phyloP scores from a whole-genome alignment of 2,113 vertebrate genomes.

The Lycocorax pyrrhopterus region DNA sequence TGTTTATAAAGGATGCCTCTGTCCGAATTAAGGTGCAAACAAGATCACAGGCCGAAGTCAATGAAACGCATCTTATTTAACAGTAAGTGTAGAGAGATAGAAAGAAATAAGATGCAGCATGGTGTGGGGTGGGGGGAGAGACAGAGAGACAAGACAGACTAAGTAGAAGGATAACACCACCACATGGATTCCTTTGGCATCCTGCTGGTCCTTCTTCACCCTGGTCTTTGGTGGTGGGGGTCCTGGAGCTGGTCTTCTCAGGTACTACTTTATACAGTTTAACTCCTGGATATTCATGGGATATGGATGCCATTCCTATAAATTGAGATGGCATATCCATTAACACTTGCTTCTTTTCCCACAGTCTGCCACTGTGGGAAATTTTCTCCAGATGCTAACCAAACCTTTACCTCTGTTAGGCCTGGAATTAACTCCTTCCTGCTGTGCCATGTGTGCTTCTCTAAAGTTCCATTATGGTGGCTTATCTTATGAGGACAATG shows the following conservation, averaged over 20 bases:
- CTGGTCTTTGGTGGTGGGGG: not conserved
- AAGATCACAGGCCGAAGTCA: fast-evolving
- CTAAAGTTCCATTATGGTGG: not conserved
- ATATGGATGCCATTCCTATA: not conserved
- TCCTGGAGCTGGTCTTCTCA: not conserved
- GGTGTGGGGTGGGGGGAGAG: too few species aligned
- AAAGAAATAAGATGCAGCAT: fast-evolving
- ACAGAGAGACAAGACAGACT: too few species aligned
- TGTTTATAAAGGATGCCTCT: not conserved
- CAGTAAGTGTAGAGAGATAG: not conserved
- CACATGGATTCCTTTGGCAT: not conserved
- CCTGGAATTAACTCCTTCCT: not conserved
- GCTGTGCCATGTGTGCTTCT: not conserved
- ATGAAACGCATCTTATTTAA: not conserved
- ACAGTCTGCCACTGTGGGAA: not conserved
- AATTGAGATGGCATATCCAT: not conserved
- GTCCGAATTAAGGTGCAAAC: fast-evolving
- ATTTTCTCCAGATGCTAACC: not conserved
- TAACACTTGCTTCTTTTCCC: not conserved
- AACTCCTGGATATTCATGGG: not conserved
- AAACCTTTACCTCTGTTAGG: not conserved
- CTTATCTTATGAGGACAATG: not conserved
- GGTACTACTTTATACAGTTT: not conserved
- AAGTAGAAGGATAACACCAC: not conserved
- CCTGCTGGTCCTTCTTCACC: not conserved